These are phyloP conservation scores for Drosophila colorata DNA, from an alignment of 2,888 invertebrate genomes.

Conservation along the genomic window DNA sequence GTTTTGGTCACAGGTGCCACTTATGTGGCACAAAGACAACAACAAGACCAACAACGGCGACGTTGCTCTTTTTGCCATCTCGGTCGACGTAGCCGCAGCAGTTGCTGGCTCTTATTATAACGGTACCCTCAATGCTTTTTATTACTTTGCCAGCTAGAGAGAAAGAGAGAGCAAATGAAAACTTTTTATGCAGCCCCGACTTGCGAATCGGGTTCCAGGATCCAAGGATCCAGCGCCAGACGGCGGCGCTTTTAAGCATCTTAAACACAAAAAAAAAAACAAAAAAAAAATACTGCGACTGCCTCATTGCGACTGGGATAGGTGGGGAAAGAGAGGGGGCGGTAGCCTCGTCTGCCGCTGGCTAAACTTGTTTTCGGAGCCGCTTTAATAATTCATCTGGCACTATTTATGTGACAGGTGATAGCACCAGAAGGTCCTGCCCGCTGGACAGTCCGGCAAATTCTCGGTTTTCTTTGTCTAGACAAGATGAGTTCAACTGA, in stretches of 20 bases:
- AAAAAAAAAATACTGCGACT: slow-evolving; percentile 28
- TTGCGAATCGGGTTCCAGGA: slow-evolving; percentile 34
- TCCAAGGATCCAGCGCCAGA: slow-evolving; percentile 51
- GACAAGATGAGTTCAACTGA: slow-evolving; percentile 32
- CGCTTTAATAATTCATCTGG: slow-evolving; percentile 77
- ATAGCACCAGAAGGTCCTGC: slow-evolving; percentile 65
- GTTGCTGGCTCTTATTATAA: slow-evolving; percentile 57
- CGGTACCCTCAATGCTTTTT: slow-evolving; percentile 60
- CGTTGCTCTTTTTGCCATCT: slow-evolving; percentile 45
- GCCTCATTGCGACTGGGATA: not conserved
- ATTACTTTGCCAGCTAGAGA: slow-evolving; percentile 42
- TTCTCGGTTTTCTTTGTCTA: slow-evolving; percentile 30
- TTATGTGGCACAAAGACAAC: slow-evolving; percentile 65
- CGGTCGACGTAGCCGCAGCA: slow-evolving; percentile 21
- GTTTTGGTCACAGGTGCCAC: slow-evolving; percentile 77
- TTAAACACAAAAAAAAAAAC: slow-evolving; percentile 55
- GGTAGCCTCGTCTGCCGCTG: slow-evolving; percentile 19
- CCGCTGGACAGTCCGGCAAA: slow-evolving; percentile 32
- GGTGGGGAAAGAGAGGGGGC: not conserved
- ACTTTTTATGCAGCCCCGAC: slow-evolving; percentile 67
- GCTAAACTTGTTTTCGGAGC: slow-evolving; percentile 51
- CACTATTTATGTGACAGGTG: slow-evolving; percentile 80
- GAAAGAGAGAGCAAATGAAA: slow-evolving; percentile 47
- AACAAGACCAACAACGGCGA: slow-evolving; percentile 18
- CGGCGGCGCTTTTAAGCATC: slow-evolving; percentile 73